Evolutionary conservation across 1,140 invertebrate genomes (phyloP).

Genomic region (Elymnias hypermnestra): DNA sequence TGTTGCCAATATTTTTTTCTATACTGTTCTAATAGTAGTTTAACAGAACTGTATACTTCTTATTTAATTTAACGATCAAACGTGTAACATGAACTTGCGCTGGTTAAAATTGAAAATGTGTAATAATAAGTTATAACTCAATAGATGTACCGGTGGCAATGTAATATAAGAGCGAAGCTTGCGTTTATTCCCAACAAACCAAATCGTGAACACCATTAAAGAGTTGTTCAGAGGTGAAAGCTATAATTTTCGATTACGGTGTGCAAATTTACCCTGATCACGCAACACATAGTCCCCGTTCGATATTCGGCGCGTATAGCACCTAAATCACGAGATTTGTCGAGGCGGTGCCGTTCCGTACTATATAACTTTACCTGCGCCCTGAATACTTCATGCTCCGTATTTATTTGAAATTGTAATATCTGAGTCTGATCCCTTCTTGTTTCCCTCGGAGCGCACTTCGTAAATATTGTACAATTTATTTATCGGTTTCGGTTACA

Average conservation of each 20-base stretch:
- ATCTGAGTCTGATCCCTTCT: constrained; percentile 62
- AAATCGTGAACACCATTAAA: constrained; percentile 22
- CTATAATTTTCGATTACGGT: constrained; percentile 62
- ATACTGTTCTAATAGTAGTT: neutral
- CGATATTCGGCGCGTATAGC: constrained; percentile 66
- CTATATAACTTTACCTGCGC: constrained; percentile 65
- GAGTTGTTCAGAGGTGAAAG: constrained; percentile 42
- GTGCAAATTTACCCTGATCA: constrained; percentile 66
- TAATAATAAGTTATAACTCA: neutral
- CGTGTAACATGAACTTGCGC: no score
- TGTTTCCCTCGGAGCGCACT: constrained; percentile 55
- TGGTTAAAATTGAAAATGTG: no score
- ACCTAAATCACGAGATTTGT: constrained; percentile 73
- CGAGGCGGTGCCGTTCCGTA: constrained; percentile 54
- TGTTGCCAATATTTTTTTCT: no score
- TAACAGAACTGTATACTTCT: no score
- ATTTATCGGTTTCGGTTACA: neutral
- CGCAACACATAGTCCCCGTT: constrained; percentile 57
- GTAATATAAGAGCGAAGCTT: no score
- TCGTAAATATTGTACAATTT: constrained; percentile 51
- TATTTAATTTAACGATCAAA: no score
- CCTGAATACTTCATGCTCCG: constrained; percentile 67
- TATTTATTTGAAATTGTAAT: constrained; percentile 74
- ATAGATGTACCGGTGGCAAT: neutral
- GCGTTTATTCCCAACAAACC: no score